A percentile compares a stretch with the other conserved stretches of the same genome.
Evolutionary conservation across 1,140 invertebrate genomes (phyloP).

Genomic region (Nymphalis io): DNA sequence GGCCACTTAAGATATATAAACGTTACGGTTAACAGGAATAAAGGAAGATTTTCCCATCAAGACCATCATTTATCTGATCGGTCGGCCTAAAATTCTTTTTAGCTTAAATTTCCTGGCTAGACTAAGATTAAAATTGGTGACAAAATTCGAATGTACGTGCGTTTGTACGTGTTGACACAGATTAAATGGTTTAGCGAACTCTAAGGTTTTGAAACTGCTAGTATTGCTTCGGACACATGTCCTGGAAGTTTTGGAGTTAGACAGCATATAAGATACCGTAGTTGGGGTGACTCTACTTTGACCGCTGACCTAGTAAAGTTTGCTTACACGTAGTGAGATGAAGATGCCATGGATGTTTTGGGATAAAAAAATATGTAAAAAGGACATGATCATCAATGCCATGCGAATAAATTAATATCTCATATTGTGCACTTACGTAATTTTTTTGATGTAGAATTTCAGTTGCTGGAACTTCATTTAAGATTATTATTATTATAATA

Average conservation of each 20-base stretch:
- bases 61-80: too few relatives aligned
- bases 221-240: conserved; percentile 2
- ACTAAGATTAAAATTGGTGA: neutral
- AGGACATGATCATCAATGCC: too few relatives aligned
- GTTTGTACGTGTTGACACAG: neutral
- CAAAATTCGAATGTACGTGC: neutral
- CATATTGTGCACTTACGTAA: neutral
- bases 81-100: too few relatives aligned
- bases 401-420: neutral
- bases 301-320: neutral
- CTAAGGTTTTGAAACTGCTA: conserved; percentile 2
- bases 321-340: neutral
- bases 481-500: neutral
- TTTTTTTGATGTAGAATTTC: neutral
- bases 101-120: too few relatives aligned
- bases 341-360: neutral
- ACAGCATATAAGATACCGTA: conserved; percentile 6
- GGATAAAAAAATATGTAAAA: too few relatives aligned
- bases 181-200: conserved; percentile 2
- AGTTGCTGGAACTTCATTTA: neutral
- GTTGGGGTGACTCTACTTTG: neutral
- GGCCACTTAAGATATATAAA: too few relatives aligned
- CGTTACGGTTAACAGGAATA: too few relatives aligned
- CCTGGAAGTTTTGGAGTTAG: neutral
- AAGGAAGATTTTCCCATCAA: too few relatives aligned